Conservation (phyloP, 2,113 vertebrate species). For the Gopherus flavomarginatus region DNA sequence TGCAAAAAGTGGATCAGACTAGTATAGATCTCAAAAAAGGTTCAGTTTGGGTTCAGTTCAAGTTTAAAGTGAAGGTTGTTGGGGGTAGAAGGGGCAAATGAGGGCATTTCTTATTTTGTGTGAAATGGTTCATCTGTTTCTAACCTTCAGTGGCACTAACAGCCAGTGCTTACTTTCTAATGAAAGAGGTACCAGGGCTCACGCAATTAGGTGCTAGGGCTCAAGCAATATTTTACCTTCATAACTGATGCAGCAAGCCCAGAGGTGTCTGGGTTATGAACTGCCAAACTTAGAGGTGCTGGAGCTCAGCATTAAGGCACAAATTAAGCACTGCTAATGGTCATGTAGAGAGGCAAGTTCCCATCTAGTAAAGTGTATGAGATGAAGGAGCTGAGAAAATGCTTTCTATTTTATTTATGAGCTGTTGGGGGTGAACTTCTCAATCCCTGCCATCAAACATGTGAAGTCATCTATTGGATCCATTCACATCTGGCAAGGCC, state of each 20-base stretch:
- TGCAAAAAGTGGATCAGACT: neutral
- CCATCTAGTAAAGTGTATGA: neutral
- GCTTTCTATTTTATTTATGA: neutral
- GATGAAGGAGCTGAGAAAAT: neutral
- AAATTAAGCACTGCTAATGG: neutral
- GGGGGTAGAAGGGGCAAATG: neutral
- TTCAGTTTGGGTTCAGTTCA: neutral
- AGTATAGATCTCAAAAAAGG: neutral
- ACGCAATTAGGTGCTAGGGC: too few species aligned
- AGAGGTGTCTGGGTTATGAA: too few species aligned
- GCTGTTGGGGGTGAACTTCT: neutral
- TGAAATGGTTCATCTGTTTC: rapidly evolving
- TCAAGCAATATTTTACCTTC: too few species aligned
- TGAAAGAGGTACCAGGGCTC: too few species aligned
- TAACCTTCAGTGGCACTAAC: neutral
- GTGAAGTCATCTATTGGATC: neutral
- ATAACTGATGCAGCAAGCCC: too few species aligned
- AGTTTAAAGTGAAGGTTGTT: neutral
- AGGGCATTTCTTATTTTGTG: neutral
- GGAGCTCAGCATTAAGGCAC: too few species aligned
- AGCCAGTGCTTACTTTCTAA: too few species aligned
- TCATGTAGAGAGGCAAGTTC: neutral
- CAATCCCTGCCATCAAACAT: neutral
- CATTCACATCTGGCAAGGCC: neutral
- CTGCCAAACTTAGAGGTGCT: too few species aligned